Conservation (phyloP, 2,797 vertebrate species). For the Sebastes taczanowskii region DNA sequence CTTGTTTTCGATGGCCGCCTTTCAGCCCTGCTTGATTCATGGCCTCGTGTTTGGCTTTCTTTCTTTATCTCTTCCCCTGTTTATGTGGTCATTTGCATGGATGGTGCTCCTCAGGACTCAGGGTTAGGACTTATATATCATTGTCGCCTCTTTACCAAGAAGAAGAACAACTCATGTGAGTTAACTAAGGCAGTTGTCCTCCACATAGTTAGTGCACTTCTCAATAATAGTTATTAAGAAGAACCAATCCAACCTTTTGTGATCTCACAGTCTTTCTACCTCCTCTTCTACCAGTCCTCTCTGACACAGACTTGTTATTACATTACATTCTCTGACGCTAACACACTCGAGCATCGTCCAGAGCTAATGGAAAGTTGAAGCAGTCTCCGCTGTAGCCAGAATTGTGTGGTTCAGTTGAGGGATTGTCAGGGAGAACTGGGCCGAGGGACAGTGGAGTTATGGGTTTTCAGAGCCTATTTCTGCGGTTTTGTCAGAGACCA, state of each 20-base stretch:
- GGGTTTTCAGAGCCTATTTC: slow-evolving; percentile 22
- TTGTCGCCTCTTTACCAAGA: slow-evolving; percentile 7
- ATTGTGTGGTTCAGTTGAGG: slow-evolving; percentile 27
- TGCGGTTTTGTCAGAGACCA: slow-evolving; percentile 20
- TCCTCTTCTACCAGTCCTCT: slow-evolving; percentile 13
- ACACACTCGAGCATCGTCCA: background rate
- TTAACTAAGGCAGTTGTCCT: background rate
- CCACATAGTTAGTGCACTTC: background rate
- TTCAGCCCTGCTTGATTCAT: slow-evolving; percentile 49
- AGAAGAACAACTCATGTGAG: background rate
- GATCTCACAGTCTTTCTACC: slow-evolving; percentile 1
- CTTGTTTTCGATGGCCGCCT: slow-evolving; percentile 36
- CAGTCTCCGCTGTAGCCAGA: slow-evolving; percentile 16
- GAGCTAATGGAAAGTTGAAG: slow-evolving; percentile 36
- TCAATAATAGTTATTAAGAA: background rate
- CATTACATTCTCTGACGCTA: slow-evolving; percentile 8
- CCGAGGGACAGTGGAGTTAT: slow-evolving; percentile 12
- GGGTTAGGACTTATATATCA: slow-evolving; percentile 22
- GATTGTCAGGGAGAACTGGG: slow-evolving; percentile 3
- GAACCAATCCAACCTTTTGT: background rate
- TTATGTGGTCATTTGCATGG: slow-evolving; percentile 47
- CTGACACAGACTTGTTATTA: slow-evolving; percentile 30
- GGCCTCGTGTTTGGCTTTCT: slow-evolving; percentile 23
- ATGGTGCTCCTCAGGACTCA: slow-evolving; percentile 9
- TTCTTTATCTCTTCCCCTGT: background rate